phyloP scores from a whole-genome alignment of 2,113 vertebrate genomes.

The Gila orcuttii region DNA sequence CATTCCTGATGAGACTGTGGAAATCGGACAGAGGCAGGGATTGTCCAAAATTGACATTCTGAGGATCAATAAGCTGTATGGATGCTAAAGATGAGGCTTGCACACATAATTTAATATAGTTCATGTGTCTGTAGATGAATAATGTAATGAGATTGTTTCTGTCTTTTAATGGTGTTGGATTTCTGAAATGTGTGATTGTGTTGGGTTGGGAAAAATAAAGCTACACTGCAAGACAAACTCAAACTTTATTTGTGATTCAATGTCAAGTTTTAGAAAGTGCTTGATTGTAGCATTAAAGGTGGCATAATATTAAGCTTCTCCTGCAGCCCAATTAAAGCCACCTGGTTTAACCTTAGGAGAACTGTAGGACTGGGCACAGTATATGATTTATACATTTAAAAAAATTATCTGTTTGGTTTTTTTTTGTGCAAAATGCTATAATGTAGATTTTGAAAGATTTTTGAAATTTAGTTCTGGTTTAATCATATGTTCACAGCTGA shows the following conservation, averaged over 20 bases:
- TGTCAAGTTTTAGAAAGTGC: background rate
- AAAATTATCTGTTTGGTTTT: too few species aligned
- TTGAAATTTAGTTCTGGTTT: too few species aligned
- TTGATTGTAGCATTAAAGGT: background rate
- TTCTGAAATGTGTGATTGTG: background rate
- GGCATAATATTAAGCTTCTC: background rate
- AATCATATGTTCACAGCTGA: too few species aligned
- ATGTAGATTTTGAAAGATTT: too few species aligned
- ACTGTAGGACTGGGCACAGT: too few species aligned
- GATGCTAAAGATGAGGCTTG: slow-evolving; percentile 27
- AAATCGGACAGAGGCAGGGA: slow-evolving; percentile 54
- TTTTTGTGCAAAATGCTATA: too few species aligned
- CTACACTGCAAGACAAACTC: background rate
- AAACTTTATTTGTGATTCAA: background rate
- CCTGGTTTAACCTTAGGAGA: too few species aligned
- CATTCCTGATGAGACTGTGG: too few species aligned
- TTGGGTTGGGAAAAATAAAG: background rate
- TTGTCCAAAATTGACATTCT: slow-evolving; percentile 50
- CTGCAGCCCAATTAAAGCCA: too few species aligned
- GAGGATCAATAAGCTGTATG: slow-evolving; percentile 56
- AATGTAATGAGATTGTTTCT: background rate
- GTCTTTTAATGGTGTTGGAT: background rate
- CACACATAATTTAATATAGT: background rate
- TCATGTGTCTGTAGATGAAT: background rate
- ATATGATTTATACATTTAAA: too few species aligned